These are phyloP conservation scores for Zonotrichia albicollis DNA, from an alignment of 2,797 vertebrate species.

Conservation along the genomic window DNA sequence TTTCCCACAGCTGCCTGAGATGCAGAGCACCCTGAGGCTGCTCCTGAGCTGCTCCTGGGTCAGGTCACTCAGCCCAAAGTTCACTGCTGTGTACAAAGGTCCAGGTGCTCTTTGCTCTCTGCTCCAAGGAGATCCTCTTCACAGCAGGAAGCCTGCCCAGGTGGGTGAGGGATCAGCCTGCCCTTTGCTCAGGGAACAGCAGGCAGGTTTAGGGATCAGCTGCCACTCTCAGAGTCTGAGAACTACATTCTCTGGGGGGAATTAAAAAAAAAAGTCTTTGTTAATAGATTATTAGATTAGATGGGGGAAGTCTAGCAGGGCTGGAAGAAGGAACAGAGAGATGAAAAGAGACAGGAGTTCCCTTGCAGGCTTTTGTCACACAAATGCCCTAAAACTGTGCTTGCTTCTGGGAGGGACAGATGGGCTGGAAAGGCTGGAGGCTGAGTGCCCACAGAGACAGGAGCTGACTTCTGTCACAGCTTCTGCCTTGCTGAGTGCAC, in stretches of 20 bases:
- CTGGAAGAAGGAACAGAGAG: neutral
- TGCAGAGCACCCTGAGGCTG: neutral
- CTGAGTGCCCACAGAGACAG: neutral
- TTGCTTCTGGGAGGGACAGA: neutral
- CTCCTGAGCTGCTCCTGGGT: neutral
- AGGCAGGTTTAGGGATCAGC: neutral
- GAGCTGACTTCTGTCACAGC: neutral
- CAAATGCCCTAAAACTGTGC: neutral
- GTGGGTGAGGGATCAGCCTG: too few species aligned
- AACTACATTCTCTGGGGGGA: neutral
- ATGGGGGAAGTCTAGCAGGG: neutral
- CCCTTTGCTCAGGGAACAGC: too few species aligned
- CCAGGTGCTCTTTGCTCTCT: neutral
- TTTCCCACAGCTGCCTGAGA: neutral
- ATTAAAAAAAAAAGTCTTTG: neutral
- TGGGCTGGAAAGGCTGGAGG: neutral
- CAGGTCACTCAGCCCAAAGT: neutral
- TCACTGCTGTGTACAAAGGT: neutral
- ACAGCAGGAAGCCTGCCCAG: neutral
- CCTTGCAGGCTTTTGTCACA: neutral
- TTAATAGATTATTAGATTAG: neutral
- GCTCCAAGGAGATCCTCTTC: rapidly evolving
- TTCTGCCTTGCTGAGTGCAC: neutral
- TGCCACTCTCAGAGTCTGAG: neutral
- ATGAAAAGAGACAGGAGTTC: neutral